These are phyloP conservation scores for Metopia argyrocephala DNA, from an alignment of 2,888 invertebrate species.

Conservation along the genomic window DNA sequence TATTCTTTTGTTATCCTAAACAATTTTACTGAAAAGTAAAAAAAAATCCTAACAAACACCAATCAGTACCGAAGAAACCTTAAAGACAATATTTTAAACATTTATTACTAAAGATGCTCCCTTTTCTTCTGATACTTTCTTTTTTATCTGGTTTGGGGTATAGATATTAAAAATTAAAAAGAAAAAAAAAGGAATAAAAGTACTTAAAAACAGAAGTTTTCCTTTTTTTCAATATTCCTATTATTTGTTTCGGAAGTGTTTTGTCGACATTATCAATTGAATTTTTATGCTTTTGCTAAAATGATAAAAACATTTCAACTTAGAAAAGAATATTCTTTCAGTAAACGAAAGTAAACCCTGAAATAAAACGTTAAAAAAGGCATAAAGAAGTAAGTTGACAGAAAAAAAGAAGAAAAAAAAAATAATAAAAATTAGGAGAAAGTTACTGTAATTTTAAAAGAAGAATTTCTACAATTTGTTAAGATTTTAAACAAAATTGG, in stretches of 20 bases:
- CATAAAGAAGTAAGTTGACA: background rate
- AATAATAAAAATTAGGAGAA: background rate
- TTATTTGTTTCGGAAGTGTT: constrained; percentile 19
- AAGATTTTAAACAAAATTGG: constrained; percentile 23
- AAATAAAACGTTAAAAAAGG: background rate
- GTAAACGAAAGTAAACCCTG: constrained; percentile 2
- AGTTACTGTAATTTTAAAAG: background rate
- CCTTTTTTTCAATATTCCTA: background rate
- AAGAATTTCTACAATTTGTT: constrained; percentile 27
- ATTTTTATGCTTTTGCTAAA: constrained; percentile 45
- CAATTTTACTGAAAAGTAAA: too few relatives aligned
- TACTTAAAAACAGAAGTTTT: background rate
- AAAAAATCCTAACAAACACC: too few relatives aligned
- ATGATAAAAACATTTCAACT: constrained; percentile 38
- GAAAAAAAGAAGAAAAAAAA: background rate
- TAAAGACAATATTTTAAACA: too few relatives aligned
- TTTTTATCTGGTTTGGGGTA: background rate
- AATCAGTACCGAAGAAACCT: too few relatives aligned
- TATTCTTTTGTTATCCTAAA: too few relatives aligned
- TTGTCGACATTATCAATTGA: constrained; percentile 46
- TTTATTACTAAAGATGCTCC: constrained; percentile 18
- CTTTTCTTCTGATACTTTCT: background rate
- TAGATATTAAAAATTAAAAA: background rate
- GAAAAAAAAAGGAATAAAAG: background rate
- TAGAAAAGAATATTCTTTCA: constrained; percentile 39